Base-by-base conservation (phyloP, 2,888 invertebrate species). In the Andrena praecox region DNA sequence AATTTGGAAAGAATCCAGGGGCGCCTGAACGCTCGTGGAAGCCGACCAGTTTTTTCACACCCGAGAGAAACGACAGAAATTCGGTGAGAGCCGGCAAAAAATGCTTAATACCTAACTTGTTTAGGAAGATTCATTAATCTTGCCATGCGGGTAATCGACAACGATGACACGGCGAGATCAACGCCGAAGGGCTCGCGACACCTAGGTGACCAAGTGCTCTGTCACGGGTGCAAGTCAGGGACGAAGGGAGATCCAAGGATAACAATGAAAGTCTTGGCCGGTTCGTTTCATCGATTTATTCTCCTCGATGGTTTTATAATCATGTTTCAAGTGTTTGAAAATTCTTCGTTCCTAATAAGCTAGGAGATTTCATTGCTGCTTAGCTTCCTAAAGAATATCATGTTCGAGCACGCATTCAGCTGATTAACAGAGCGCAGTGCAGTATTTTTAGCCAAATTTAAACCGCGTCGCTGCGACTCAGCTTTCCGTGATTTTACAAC, bases 1-100 rank as follows among this genome's bases (percentile, higher is more conserved):
- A 80, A 12, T 77, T 85, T 85, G 85, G 77, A 81, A 68, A 50
- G 24, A 52, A 56, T 85, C 72, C 85, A 85, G 50, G 24, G 20
- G 24, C 6, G 1, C 8, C 66, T 33, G 56, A 66, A 72, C 33
- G 62, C n/a, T 60, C 60, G 60, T 27, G 27, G 59, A 27, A 54
- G 50, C 54, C 10, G 56, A 27, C n/a, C 12, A 59, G 20, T 33
- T 33, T 60, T 60, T 16, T 33, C n/a, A 16, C 16, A 20, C 0
- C 24, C 54, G 56, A 56, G 56, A 10, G 4, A 56, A 56, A 56
- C 54, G 24, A 27, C 20, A 8, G 20, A 20, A 20, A 20, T 20
- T 20, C 20, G 20, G 20, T 20, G 20, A 20, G 20, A 20, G 20
- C 3, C 35, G 35, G 35, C 31, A 56, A 35, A 59, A 73, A 16